Base-by-base conservation (phyloP, 2,888 invertebrate genomes). In the Spisula subtruncata region DNA sequence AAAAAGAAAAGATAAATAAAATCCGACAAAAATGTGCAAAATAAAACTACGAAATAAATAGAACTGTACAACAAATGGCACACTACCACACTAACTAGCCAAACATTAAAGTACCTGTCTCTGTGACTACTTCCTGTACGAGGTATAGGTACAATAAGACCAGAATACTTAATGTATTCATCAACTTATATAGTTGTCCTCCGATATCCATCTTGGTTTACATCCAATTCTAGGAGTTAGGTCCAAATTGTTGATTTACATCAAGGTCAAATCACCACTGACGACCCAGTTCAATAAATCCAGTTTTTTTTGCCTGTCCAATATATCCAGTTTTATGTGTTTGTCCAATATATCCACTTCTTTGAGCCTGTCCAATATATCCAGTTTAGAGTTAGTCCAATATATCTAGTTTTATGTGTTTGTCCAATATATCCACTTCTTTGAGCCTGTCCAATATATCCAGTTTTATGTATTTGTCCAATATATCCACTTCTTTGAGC, bases 171-270 rank as follows among this genome's bases (percentile, higher is more conserved):
- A 84, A 10, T 32, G 84, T 25, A 84, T 75, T 51, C n/a, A 48
- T 29, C 32, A 51, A 84, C 84, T 51, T 84, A 18, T 75, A 51
- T 8, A 75, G 29, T 29, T 25, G 25, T 75, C 51, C 48, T 75
- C 20, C 20, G 25, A 75, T 84, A 32, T 75, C 84, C 84, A 84
- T 84, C 75, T 51, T 84, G 71, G 66, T 60, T 51, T 25, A n/a
- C 60, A 18, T 56, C 71, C 14, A 25, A 20, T 71, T 60, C 41
- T 41, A 41, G 4, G 8, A 41, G 41, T 41, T 8, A 41, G n/a
- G n/a, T n/a, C n/a, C n/a, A n/a, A n/a, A n/a, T n/a, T n/a, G n/a
- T n/a, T n/a, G n/a, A n/a, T n/a, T n/a, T n/a, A n/a, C n/a, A n/a
- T n/a, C n/a, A n/a, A n/a, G n/a, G n/a, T n/a, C n/a, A n/a, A n/a